A percentile compares a stretch with the other conserved stretches of the same genome.
phyloP scores from a whole-genome alignment of 2,113 vertebrate genomes.

The Rhinolophus ferrumequinum region DNA sequence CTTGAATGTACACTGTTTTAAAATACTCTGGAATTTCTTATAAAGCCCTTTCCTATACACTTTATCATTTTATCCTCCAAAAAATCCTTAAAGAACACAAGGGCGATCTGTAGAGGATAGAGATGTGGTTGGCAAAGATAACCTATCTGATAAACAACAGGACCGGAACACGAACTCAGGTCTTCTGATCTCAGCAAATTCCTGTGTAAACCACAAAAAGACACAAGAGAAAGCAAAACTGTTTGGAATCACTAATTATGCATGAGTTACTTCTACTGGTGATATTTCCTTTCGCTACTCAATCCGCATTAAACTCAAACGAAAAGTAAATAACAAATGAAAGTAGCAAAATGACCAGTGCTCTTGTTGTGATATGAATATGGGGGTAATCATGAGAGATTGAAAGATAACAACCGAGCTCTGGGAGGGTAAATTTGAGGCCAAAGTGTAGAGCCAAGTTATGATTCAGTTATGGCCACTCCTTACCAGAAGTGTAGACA shows the following conservation, averaged over 20 bases:
- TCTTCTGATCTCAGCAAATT: not conserved
- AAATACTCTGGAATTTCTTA: constrained; percentile 38
- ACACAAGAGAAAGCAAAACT: not conserved
- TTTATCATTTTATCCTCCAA: constrained; percentile 17
- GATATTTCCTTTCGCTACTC: not conserved
- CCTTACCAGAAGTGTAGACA: not conserved
- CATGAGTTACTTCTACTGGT: not conserved
- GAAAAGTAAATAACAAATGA: constrained; percentile 6
- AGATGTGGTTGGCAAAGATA: not conserved
- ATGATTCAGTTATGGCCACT: not conserved
- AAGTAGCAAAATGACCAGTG: not conserved
- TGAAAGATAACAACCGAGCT: not conserved
- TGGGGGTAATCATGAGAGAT: not conserved
- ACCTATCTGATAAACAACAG: not conserved
- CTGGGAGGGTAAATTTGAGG: not conserved
- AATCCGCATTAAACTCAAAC: not conserved
- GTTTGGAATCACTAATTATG: not conserved
- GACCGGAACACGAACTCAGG: not conserved
- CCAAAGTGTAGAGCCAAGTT: not conserved
- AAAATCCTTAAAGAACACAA: not conserved
- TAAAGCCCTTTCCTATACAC: not conserved
- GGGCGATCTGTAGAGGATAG: not conserved
- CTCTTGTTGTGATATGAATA: not conserved
- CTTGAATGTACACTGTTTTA: not conserved
- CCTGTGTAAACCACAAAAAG: not conserved